Evolutionary conservation across 2,113 vertebrate species (phyloP).

Genomic region (Nerophis lumbriciformis): DNA sequence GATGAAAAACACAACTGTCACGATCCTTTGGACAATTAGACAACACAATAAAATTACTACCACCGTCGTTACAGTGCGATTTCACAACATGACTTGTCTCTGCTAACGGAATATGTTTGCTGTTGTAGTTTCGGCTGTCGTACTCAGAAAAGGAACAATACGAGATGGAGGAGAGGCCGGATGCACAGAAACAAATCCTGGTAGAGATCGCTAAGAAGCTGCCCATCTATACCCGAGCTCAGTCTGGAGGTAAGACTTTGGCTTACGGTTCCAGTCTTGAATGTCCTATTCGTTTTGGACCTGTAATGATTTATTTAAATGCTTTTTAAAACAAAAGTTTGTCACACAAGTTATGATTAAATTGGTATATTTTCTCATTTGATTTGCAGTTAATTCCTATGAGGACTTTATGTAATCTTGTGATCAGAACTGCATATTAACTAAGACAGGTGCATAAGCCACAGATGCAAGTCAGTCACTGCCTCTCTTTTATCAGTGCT

Average conservation of each 20-base stretch:
- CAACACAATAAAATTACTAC: too few relatives aligned
- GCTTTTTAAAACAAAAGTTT: too few relatives aligned
- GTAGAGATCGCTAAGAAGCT: conserved; percentile 84
- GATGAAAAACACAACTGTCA: too few relatives aligned
- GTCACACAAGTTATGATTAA: too few relatives aligned
- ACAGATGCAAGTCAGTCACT: conserved; percentile 33
- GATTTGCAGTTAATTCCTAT: too few relatives aligned
- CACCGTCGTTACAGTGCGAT: too few relatives aligned
- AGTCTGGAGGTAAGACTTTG: conserved; percentile 79
- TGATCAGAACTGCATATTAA: background rate
- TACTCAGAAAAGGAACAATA: conserved; percentile 90
- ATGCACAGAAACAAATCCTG: conserved; percentile 91
- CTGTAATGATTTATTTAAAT: too few relatives aligned
- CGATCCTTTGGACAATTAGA: too few relatives aligned
- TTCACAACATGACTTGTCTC: too few relatives aligned
- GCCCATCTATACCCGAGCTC: conserved; percentile 86
- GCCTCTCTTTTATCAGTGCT: conserved; percentile 53
- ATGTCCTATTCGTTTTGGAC: too few relatives aligned
- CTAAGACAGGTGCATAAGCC: conserved; percentile 1
- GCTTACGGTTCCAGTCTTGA: background rate
- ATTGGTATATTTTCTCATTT: too few relatives aligned
- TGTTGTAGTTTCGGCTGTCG: conserved; percentile 85
- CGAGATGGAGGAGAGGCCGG: conserved; percentile 88
- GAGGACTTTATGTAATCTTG: too few relatives aligned
- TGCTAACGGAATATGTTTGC: conserved; percentile 3